phyloP scores from a whole-genome alignment of 2,113 vertebrate genomes.

The Seriola aureovittata region DNA sequence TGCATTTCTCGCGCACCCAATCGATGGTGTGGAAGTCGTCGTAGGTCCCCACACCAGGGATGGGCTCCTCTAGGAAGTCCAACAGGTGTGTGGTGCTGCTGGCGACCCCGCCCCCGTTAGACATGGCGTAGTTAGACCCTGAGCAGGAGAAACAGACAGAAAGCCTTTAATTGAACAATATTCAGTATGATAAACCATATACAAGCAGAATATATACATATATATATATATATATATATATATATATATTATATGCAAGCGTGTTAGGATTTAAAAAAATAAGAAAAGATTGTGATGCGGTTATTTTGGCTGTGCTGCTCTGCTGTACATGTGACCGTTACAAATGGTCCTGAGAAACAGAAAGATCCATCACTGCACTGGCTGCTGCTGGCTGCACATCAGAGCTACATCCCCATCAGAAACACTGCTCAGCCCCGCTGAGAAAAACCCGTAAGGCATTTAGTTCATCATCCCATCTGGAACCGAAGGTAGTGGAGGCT shows the following conservation, averaged over 20 bases:
- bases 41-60: conserved; percentile 97
- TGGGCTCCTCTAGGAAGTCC: conserved; percentile 98
- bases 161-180: background rate
- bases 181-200: too few species aligned
- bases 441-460: background rate
- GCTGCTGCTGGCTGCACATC: background rate
- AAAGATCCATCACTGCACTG: background rate
- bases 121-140: conserved; percentile 98
- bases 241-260: too few species aligned
- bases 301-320: background rate
- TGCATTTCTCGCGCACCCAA: conserved; percentile 98
- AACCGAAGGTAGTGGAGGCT: background rate
- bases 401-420: conserved; percentile 13
- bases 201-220: too few species aligned
- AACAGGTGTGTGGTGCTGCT: conserved; percentile 95
- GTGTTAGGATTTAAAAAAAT: too few species aligned
- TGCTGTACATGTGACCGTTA: background rate
- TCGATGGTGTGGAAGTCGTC: conserved; percentile 99
- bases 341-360: background rate
- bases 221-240: too few species aligned
- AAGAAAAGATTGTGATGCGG: background rate
- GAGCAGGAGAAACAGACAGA: conserved; percentile 28
- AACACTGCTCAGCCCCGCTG: conserved; percentile 10
- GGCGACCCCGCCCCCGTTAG: conserved; percentile 93
- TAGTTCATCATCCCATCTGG: background rate